Conservation (phyloP, 2,113 vertebrate genomes). For the Rhagologus leucostigma region DNA sequence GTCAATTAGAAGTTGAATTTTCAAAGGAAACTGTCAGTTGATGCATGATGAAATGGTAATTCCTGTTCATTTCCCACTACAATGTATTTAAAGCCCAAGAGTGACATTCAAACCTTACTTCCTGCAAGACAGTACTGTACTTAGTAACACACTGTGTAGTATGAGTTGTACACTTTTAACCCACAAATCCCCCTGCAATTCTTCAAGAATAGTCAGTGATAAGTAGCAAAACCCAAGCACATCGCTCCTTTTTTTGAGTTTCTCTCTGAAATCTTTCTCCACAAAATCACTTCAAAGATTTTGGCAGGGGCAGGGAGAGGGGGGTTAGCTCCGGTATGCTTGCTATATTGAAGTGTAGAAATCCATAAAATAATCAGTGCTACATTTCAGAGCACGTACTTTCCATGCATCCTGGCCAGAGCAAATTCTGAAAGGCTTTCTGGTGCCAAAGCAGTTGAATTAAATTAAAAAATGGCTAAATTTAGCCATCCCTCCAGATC, state of each 20-base stretch:
- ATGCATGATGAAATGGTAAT: not conserved
- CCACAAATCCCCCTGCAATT: not conserved
- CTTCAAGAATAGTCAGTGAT: not conserved
- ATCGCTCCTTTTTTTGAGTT: not conserved
- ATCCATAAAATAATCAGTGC: not conserved
- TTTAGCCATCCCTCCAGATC: not conserved
- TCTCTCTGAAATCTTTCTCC: not conserved
- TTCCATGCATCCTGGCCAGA: slow-evolving; percentile 35
- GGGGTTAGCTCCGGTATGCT: not conserved
- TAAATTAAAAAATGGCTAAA: slow-evolving; percentile 18
- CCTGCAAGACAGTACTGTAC: not conserved
- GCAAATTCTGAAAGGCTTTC: slow-evolving; percentile 22
- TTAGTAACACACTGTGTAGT: not conserved
- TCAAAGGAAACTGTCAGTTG: not conserved
- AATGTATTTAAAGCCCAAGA: not conserved
- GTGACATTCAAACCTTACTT: not conserved
- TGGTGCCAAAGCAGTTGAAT: slow-evolving; percentile 31
- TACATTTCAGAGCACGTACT: not conserved
- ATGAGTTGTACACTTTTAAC: not conserved
- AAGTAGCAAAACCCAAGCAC: not conserved
- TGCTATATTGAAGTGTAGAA: not conserved
- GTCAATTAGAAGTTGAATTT: not conserved
- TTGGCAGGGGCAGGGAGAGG: not conserved
- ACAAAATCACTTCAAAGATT: not conserved
- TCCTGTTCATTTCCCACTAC: slow-evolving; percentile 1